Conservation (phyloP, 2,888 invertebrate genomes). For the Rosalia funebris region DNA sequence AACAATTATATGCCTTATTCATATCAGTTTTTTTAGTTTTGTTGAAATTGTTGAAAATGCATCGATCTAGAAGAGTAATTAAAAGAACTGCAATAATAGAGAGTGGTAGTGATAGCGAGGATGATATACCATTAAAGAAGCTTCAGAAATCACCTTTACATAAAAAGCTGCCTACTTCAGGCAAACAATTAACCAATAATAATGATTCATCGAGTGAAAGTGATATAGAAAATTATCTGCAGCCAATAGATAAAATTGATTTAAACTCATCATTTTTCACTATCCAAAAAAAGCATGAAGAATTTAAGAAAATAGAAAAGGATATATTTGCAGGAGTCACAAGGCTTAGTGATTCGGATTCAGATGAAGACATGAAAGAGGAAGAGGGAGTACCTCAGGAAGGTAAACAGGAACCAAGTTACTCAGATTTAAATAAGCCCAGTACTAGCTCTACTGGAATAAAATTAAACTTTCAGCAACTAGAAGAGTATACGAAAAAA, state of each 20-base stretch:
- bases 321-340: slow-evolving; percentile 54
- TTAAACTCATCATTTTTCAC: slow-evolving; percentile 68
- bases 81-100: slow-evolving; percentile 30
- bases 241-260: slow-evolving; percentile 67
- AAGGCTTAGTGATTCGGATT: slow-evolving; percentile 57
- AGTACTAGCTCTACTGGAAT: slow-evolving; percentile 19
- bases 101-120: slow-evolving; percentile 41
- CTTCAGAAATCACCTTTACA: slow-evolving; percentile 12
- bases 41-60: slow-evolving; percentile 28
- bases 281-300: slow-evolving; percentile 37
- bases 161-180: background rate
- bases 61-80: slow-evolving; percentile 24
- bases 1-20: too few relatives aligned
- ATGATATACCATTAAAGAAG: slow-evolving; percentile 39
- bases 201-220: slow-evolving; percentile 61
- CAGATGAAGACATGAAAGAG: slow-evolving; percentile 48
- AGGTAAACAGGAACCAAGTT: slow-evolving; percentile 15
- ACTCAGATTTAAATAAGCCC: slow-evolving; percentile 8
- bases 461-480: slow-evolving; percentile 65
- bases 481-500: slow-evolving; percentile 70
- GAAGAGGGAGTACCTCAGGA: slow-evolving; percentile 26
- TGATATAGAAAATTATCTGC: slow-evolving; percentile 68
- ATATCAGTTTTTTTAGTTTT: background rate
- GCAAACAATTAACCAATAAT: slow-evolving; percentile 29
- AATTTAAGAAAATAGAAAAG: slow-evolving; percentile 57